A percentile compares a stretch with the other conserved stretches of the same genome.
phyloP scores from a whole-genome alignment of 2,888 invertebrate species.

The Penaeus monodon region DNA sequence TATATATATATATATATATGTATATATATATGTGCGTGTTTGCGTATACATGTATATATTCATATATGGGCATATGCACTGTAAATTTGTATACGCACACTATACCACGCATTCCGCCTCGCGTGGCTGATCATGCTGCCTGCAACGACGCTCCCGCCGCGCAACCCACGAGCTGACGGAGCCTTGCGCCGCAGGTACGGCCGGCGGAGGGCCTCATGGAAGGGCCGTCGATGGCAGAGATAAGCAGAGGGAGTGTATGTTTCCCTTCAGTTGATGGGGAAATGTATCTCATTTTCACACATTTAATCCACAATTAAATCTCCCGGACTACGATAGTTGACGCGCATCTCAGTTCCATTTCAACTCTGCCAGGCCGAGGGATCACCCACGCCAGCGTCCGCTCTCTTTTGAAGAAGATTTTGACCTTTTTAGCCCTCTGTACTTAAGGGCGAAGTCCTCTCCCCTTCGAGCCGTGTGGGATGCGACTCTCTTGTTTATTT shows the following conservation, averaged over 20 bases:
- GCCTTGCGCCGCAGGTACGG: background rate
- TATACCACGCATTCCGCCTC: background rate
- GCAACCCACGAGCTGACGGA: background rate
- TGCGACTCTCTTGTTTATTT: conserved; percentile 47
- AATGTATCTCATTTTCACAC: conserved; percentile 58
- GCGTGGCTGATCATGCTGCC: background rate
- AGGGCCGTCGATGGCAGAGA: conserved; percentile 25
- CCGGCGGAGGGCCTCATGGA: background rate
- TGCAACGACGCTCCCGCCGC: background rate
- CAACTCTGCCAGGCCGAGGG: conserved; percentile 31
- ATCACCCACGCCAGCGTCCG: background rate
- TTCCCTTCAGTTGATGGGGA: conserved; percentile 49
- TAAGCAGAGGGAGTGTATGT: conserved; percentile 42
- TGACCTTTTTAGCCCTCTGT: background rate
- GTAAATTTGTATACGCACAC: background rate
- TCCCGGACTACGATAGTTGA: conserved; percentile 45
- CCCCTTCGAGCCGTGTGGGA: conserved; percentile 20
- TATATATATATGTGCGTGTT: background rate
- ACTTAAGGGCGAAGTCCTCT: background rate
- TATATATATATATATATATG: background rate
- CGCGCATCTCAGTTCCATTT: conserved; percentile 52
- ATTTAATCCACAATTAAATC: conserved; percentile 61
- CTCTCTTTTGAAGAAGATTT: background rate
- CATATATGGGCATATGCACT: background rate
- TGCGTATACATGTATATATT: background rate